These are phyloP conservation scores for Amblyopsis hoosieri DNA, from an alignment of 2,797 vertebrate species.

Conservation along the genomic window DNA sequence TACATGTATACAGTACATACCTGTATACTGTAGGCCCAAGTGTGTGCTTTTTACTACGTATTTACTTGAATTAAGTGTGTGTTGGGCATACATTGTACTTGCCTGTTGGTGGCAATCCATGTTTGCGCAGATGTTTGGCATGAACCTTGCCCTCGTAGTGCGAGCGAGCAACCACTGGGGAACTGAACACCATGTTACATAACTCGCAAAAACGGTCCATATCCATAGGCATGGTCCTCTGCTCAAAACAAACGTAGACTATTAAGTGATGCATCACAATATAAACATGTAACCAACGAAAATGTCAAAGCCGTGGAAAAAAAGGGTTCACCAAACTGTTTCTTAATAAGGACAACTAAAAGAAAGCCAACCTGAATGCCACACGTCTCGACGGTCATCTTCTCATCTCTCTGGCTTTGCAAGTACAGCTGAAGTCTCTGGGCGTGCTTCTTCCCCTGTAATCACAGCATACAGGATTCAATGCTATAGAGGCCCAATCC, in stretches of 20 bases:
- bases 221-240: constrained; percentile 64
- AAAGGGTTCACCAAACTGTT: no score
- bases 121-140: constrained; percentile 78
- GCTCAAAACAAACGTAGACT: constrained; percentile 21
- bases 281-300: background rate
- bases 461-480: constrained; percentile 2
- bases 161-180: constrained; percentile 75
- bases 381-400: constrained; percentile 42
- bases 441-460: constrained; percentile 87
- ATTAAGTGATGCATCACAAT: background rate
- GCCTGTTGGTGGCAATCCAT: constrained; percentile 50
- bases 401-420: constrained; percentile 70
- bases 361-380: constrained; percentile 64
- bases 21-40: no score
- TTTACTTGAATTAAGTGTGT: background rate
- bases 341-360: constrained; percentile 1
- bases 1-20: no score
- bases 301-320: background rate
- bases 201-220: constrained; percentile 81
- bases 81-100: constrained; percentile 25
- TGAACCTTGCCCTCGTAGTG: constrained; percentile 85
- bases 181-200: constrained; percentile 85
- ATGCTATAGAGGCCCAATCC: background rate
- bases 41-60: background rate
- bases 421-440: constrained; percentile 81